A percentile compares a stretch with the other conserved stretches of the same genome.
phyloP scores from a whole-genome alignment of 1,140 invertebrate genomes.

The Mya arenaria region DNA sequence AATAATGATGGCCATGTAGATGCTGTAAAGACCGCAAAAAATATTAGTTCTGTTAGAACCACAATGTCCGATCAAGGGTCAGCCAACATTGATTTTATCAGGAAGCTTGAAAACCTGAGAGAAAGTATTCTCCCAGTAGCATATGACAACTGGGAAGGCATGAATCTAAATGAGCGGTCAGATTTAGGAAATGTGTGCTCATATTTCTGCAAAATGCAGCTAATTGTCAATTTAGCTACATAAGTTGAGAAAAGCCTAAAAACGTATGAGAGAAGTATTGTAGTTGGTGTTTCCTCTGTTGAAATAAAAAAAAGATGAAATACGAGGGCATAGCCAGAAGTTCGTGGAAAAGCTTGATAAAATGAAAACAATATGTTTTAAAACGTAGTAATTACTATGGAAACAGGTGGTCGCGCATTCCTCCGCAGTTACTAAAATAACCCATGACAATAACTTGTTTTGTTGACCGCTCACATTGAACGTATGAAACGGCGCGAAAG shows the following conservation, averaged over 20 bases:
- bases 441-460: too few relatives aligned
- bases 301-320: too few relatives aligned
- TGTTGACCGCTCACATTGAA: too few relatives aligned
- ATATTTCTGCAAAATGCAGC: conserved; percentile 49
- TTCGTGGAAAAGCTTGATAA: too few relatives aligned
- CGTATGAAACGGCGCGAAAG: too few relatives aligned
- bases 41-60: conserved; percentile 5
- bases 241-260: background rate
- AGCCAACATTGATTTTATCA: conserved; percentile 33
- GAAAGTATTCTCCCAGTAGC: conserved; percentile 14
- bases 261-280: background rate
- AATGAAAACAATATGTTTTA: too few relatives aligned
- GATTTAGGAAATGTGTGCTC: background rate
- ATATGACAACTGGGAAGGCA: conserved; percentile 14
- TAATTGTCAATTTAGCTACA: background rate
- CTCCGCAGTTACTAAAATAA: too few relatives aligned
- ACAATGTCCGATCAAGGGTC: conserved; percentile 57
- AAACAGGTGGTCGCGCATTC: too few relatives aligned
- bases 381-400: too few relatives aligned
- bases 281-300: too few relatives aligned
- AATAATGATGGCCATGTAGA: background rate
- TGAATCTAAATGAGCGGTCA: background rate
- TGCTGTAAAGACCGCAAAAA: background rate
- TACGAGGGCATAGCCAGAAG: too few relatives aligned
- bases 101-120: background rate